Base-by-base conservation (phyloP, 2,888 invertebrate genomes). In the Nymphalis polychloros region DNA sequence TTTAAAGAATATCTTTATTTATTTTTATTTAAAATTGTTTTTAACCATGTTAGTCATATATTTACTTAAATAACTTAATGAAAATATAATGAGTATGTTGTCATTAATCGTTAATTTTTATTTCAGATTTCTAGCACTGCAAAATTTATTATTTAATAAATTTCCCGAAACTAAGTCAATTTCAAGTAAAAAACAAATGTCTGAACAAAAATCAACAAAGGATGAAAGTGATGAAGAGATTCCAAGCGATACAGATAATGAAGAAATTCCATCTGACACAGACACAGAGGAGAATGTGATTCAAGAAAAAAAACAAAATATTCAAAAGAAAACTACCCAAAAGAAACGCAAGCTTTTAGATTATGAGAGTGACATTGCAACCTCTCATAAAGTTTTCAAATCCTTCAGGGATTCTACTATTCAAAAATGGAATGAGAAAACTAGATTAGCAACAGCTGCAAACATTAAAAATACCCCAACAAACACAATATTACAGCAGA, bases 351-450 rank as follows among this genome's bases (percentile, higher is more conserved):
- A 94, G 83, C 77, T 95, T 7, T 83, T 84, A 55, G 94, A 95
- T 20, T 95, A 94, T 80, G 94, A 94, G 75, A 83, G 85, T 59
- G 88, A 94, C 72, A 85, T 97, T 47, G 81, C 90, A 10, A 86
- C 87, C 10, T 88, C 93, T 53, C 95, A 96, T 79, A 88, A 94
- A 75, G 85, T 88, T 4, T 96, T 96, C 73, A 93, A 89, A 74
- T 81, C 93, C 8, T 97, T 95, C 79, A 94, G 98, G 82, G 95
- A 98, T 81, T 88, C 94, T 0, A 95, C 96, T 10, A 96, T 99
- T 70, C 96, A 97, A 77, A 98, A 98, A 84, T 99, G 99, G 99
- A 96, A 98, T 87, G 98, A 98, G 72, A 98, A 98, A 86, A 98
- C 98, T 0, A 94, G 96, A 74, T 87, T 97, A 47, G 93, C 95